Evolutionary conservation across 64 coral and sea anemone genomes (phyloP).

Genomic region (Montipora sp.): DNA sequence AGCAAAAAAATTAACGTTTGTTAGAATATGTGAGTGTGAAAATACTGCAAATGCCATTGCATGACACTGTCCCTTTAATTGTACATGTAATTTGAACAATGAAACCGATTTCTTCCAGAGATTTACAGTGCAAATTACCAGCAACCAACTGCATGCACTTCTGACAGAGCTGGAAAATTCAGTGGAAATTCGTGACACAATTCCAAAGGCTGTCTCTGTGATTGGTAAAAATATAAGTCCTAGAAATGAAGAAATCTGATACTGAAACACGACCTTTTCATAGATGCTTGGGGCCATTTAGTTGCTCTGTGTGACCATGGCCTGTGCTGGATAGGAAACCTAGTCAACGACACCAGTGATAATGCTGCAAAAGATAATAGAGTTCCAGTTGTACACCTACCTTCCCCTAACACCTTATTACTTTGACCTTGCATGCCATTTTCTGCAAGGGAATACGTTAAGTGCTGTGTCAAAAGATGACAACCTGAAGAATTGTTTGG

Average conservation of each 20-base stretch:
- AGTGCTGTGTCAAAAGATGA: background rate
- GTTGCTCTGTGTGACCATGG: background rate
- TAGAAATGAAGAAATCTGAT: background rate
- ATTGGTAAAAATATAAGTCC: slow-evolving; percentile 14
- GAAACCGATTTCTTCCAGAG: slow-evolving; percentile 1
- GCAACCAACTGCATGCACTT: slow-evolving; percentile 1
- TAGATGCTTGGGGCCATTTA: slow-evolving; percentile 7
- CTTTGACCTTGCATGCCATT: no score
- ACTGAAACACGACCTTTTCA: slow-evolving; percentile 1
- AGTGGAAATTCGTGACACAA: background rate
- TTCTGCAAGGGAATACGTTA: no score
- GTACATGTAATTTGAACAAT: background rate
- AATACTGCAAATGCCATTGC: no score
- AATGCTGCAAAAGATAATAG: background rate
- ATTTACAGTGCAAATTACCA: slow-evolving; percentile 1
- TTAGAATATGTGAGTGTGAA: no score
- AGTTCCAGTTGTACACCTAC: background rate
- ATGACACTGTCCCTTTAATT: background rate
- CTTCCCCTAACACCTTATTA: background rate
- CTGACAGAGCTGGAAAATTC: slow-evolving; percentile 14
- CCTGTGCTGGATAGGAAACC: slow-evolving; percentile 11
- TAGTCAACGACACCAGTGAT: background rate
- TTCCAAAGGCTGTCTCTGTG: slow-evolving; percentile 13
- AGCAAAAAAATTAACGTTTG: no score
- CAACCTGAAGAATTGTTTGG: background rate